A percentile compares a stretch with the other conserved stretches of the same genome.
These are phyloP conservation scores for Echiichthys vipera DNA, from an alignment of 2,797 vertebrate genomes.

Conservation along the genomic window DNA sequence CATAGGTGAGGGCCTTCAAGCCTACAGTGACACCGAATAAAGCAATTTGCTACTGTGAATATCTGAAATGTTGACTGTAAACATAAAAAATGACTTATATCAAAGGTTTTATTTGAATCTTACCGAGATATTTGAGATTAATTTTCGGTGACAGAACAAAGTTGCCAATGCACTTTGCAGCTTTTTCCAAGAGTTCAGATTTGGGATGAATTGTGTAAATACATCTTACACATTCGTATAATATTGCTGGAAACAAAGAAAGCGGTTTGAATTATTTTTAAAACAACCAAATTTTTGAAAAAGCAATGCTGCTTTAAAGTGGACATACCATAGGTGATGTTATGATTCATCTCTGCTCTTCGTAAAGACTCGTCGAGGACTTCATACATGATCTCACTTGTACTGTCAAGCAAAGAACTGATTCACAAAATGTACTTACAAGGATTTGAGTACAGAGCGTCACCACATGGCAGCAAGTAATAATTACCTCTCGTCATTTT, in stretches of 20 bases:
- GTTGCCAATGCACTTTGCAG: slow-evolving; percentile 96
- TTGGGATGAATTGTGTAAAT: slow-evolving; percentile 96
- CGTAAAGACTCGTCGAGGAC: slow-evolving; percentile 96
- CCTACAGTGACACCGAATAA: slow-evolving; percentile 51
- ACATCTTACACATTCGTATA: slow-evolving; percentile 97
- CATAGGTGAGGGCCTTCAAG: slow-evolving; percentile 91
- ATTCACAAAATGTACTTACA: neutral
- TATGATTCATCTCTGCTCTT: slow-evolving; percentile 98
- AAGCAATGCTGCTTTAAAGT: neutral
- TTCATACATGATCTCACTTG: slow-evolving; percentile 96
- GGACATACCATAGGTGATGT: slow-evolving; percentile 94
- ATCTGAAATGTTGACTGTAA: neutral
- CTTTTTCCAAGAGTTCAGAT: slow-evolving; percentile 94
- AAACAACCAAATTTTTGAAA: neutral
- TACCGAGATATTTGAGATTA: slow-evolving; percentile 98
- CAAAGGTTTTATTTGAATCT: slow-evolving; percentile 55
- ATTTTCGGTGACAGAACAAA: slow-evolving; percentile 98
- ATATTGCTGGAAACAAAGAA: slow-evolving; percentile 87
- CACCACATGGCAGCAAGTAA: neutral
- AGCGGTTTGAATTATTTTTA: neutral
- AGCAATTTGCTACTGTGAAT: neutral
- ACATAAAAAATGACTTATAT: neutral
- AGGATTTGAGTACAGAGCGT: neutral
- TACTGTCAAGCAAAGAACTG: slow-evolving; percentile 81
- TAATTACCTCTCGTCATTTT: slow-evolving; percentile 90